phyloP scores from a whole-genome alignment of 2,113 vertebrate species.

The Ammodytes dubius region DNA sequence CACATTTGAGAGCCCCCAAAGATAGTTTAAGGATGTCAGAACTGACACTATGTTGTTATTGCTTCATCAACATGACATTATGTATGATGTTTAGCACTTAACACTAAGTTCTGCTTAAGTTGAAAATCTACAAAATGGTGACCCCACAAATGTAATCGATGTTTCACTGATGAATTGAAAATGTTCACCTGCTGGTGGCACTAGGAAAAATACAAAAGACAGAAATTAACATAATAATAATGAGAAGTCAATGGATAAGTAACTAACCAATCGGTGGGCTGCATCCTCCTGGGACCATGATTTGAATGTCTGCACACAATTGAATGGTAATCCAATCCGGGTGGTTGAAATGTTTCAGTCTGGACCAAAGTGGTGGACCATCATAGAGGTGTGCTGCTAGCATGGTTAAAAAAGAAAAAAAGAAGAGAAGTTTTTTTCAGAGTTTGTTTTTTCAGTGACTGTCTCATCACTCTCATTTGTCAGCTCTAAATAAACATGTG shows the following conservation, averaged over 20 bases:
- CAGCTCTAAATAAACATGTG: slow-evolving; percentile 38
- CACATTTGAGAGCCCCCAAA: background rate
- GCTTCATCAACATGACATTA: too few relatives aligned
- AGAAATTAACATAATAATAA: background rate
- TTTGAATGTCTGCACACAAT: background rate
- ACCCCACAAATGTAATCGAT: background rate
- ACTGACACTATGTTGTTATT: background rate
- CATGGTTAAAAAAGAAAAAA: background rate
- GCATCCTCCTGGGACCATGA: background rate
- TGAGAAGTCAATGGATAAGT: background rate
- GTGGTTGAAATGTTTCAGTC: too few relatives aligned
- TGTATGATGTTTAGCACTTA: too few relatives aligned
- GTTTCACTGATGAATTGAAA: background rate
- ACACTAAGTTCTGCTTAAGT: too few relatives aligned
- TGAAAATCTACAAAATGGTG: too few relatives aligned
- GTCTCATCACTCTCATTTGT: slow-evolving; percentile 31
- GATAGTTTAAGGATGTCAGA: background rate
- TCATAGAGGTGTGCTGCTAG: background rate
- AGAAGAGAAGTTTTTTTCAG: background rate
- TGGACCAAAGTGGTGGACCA: background rate
- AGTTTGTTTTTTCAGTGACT: slow-evolving; percentile 24
- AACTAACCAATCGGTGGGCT: too few relatives aligned
- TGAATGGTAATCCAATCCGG: background rate
- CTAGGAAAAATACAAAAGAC: background rate
- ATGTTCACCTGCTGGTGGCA: background rate